Conservation (phyloP, 2,888 invertebrate species). For the Agriotes lineatus region DNA sequence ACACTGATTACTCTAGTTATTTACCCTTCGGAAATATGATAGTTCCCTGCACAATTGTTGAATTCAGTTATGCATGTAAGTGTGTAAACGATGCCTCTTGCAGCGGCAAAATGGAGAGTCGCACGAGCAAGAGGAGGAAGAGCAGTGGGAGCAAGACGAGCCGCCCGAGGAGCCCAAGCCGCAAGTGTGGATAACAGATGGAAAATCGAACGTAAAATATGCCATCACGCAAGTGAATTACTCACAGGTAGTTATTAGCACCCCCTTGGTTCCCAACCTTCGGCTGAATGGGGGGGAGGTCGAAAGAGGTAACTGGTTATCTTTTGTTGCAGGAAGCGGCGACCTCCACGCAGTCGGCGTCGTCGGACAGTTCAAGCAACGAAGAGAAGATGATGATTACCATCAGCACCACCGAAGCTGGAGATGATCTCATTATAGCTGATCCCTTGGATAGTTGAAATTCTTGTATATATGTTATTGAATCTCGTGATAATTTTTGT, state of each 20-base stretch:
- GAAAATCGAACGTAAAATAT: conserved; percentile 64
- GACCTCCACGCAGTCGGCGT: conserved; percentile 80
- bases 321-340: conserved; percentile 73
- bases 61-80: conserved; percentile 42
- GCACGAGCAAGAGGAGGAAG: conserved; percentile 50
- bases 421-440: conserved; percentile 64
- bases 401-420: conserved; percentile 72
- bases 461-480: conserved; percentile 34
- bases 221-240: conserved; percentile 65
- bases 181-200: conserved; percentile 63
- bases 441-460: conserved; percentile 58
- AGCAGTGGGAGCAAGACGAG: conserved; percentile 50
- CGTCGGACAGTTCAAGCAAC: conserved; percentile 77
- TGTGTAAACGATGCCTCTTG: conserved; percentile 41
- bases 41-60: neutral
- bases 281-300: no score
- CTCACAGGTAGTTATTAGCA: conserved; percentile 61
- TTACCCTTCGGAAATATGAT: neutral
- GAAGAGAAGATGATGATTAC: conserved; percentile 85
- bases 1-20: no score
- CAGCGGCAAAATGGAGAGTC: conserved; percentile 53
- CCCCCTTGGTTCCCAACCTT: neutral
- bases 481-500: conserved; percentile 16
- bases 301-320: neutral
- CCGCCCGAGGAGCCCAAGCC: conserved; percentile 48